Evolutionary conservation across 2,797 vertebrate species (phyloP), one percentile per base, ranked within the genome.

Genomic region (Spondyliosoma cantharus): DNA sequence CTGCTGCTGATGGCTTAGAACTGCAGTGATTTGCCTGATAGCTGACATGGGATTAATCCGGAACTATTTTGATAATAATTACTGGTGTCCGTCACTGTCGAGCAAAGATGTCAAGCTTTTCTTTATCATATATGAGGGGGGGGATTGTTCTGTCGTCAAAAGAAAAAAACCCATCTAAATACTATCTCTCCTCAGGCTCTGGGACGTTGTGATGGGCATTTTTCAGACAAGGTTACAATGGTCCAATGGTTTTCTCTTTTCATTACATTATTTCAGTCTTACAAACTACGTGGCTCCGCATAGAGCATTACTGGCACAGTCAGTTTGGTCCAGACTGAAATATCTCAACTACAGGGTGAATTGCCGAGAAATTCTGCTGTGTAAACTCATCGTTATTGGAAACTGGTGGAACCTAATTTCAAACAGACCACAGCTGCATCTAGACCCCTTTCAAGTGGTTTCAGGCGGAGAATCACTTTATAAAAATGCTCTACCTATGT

Each of bases 401-500:
- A 46, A 57, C 56, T 7, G 24, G 16, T 58, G 37, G 12, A 29
- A 29, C 32, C 16, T 43, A 25, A 60, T 59, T 37, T 62, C 17
- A 49, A 52, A 14, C 22, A 64, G 48, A 72, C 9, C 25, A 32
- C 56, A 37, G 29, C 22, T 1, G 22, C 22, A 11, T 48, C 71
- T 70, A 63, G 43, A 24, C 56, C 59, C n/a, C 27, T 69, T 43
- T 68, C 7, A 56, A 46, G 13, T 49, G 22, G 27, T 76, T 54
- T 50, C 58, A 17, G 22, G 29, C 4, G 22, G 27, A 62, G 71
- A 25, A 48, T 29, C 19, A 43, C 52, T 58, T 63, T 72, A 48
- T 50, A 49, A 43, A 22, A 19, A 25, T 4, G 46, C 17, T 22
- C 4, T 94, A 97, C 96, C 96, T 64, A 97, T 96, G 50, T 97